Evolutionary conservation across 2,888 invertebrate genomes (phyloP).

Genomic region (Quadriops clusia): DNA sequence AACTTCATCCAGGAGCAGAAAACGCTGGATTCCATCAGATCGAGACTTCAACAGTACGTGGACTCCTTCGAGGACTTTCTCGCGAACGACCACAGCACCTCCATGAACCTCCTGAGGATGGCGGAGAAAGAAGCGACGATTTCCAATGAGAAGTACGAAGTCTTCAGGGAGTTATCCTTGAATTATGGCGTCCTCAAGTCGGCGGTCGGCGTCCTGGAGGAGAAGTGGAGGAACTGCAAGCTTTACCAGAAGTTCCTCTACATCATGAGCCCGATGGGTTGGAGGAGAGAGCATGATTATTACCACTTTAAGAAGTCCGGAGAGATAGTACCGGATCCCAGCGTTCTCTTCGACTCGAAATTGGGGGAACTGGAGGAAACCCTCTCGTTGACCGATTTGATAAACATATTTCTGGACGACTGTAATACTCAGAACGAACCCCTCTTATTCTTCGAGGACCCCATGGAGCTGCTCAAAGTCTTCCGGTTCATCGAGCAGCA

Average conservation of each 20-base stretch:
- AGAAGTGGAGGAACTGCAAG: slow-evolving; percentile 48
- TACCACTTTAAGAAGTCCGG: slow-evolving; percentile 16
- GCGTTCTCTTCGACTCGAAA: slow-evolving; percentile 22
- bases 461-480: slow-evolving; percentile 43
- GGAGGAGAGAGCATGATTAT: slow-evolving; percentile 43
- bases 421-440: slow-evolving; percentile 37
- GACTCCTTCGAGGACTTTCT: slow-evolving; percentile 49
- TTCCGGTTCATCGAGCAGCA: slow-evolving; percentile 51
- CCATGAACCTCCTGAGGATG: slow-evolving; percentile 43
- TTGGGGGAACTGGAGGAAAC: slow-evolving; percentile 12
- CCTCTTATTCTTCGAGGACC: slow-evolving; percentile 44
- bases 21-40: slow-evolving; percentile 38
- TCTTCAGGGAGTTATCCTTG: slow-evolving; percentile 38
- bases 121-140: slow-evolving; percentile 38
- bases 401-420: slow-evolving; percentile 41
- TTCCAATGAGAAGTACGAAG: slow-evolving; percentile 36
- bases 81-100: slow-evolving; percentile 46
- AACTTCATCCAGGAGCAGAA: slow-evolving; percentile 43
- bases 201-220: slow-evolving; percentile 46
- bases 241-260: slow-evolving; percentile 58
- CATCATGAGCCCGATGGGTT: slow-evolving; percentile 50
- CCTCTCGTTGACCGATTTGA: slow-evolving; percentile 27
- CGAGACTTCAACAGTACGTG: slow-evolving; percentile 41
- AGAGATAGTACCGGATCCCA: slow-evolving; percentile 11
- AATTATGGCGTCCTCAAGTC: slow-evolving; percentile 32